Conservation (phyloP, 2,113 vertebrate genomes). For the Cyprinodon variegatus region DNA sequence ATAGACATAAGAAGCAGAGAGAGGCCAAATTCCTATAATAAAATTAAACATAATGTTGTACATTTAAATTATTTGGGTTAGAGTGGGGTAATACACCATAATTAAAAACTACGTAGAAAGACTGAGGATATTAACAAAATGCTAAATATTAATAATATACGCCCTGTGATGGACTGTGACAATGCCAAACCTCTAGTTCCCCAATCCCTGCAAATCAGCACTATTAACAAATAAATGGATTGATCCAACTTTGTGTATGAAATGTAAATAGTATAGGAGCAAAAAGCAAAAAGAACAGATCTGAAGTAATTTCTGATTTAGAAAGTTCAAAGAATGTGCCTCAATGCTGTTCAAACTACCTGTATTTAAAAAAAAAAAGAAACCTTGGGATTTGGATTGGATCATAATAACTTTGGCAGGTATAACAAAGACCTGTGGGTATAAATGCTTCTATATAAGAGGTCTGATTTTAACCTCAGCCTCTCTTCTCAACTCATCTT, state of each 20-base stretch:
- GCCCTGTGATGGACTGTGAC: not conserved
- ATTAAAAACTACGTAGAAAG: not conserved
- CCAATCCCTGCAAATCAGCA: not conserved
- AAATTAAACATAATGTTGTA: too few species aligned
- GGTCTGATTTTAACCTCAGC: conserved; percentile 5
- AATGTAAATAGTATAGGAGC: not conserved
- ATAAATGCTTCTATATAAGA: not conserved
- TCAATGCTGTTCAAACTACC: not conserved
- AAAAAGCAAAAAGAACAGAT: not conserved
- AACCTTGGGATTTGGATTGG: not conserved
- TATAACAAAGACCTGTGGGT: not conserved
- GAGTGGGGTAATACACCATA: too few species aligned
- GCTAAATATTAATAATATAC: not conserved
- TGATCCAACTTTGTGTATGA: too few species aligned
- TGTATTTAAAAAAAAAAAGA: not conserved
- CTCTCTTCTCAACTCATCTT: conserved; percentile 6
- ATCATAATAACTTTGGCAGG: not conserved
- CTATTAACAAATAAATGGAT: not conserved
- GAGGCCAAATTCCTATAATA: too few species aligned
- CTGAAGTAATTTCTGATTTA: not conserved
- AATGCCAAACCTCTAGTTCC: not conserved
- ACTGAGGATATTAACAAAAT: not conserved
- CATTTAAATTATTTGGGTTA: too few species aligned
- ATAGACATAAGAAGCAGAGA: too few species aligned
- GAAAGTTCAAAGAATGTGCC: not conserved